A percentile compares a stretch with the other conserved stretches of the same genome.
These are phyloP conservation scores for Narcine bancroftii DNA, from an alignment of 2,113 vertebrate species.

Conservation along the genomic window DNA sequence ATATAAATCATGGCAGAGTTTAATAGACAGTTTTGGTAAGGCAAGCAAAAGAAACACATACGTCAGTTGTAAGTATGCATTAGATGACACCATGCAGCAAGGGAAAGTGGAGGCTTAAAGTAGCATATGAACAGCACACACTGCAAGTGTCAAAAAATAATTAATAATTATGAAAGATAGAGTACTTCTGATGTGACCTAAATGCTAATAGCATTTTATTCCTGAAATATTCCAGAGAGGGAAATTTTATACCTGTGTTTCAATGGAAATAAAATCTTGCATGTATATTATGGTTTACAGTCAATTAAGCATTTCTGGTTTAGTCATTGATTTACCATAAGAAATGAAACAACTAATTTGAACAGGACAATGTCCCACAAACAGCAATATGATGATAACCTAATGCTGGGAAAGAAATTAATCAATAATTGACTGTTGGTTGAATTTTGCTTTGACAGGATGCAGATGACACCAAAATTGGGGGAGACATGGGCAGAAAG, in stretches of 20 bases:
- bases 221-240: not conserved
- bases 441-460: not conserved
- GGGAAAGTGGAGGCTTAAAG: not conserved
- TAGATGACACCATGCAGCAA: too few species aligned
- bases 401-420: not conserved
- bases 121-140: not conserved
- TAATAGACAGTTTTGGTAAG: slow-evolving; percentile 13
- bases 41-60: not conserved
- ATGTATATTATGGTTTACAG: not conserved
- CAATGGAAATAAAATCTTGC: not conserved
- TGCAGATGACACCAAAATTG: too few species aligned
- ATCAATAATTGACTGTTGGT: not conserved
- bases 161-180: too few species aligned
- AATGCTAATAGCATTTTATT: not conserved
- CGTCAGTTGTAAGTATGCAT: not conserved
- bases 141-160: not conserved
- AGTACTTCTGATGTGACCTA: not conserved
- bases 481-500: too few species aligned
- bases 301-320: too few species aligned
- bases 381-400: not conserved
- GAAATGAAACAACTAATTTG: too few species aligned
- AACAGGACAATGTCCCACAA: not conserved
- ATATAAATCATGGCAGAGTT: slow-evolving; percentile 37
- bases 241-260: not conserved
- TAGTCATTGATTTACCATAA: too few species aligned